These are phyloP conservation scores for Bolborhynchus lineola DNA, from an alignment of 2,113 vertebrate species.

Conservation along the genomic window DNA sequence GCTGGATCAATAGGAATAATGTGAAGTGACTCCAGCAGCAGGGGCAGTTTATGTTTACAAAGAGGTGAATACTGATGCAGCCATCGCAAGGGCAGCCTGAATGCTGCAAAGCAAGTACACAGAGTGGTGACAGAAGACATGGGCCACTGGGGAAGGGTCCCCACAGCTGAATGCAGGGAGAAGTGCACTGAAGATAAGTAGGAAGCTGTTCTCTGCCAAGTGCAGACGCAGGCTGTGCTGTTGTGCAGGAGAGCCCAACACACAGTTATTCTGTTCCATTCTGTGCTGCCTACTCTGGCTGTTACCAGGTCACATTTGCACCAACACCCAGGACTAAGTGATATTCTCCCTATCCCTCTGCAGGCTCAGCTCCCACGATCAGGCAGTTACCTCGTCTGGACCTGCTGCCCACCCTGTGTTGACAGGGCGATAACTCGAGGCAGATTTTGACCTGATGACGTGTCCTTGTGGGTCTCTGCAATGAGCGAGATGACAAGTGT, in stretches of 20 bases:
- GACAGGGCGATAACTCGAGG: not conserved
- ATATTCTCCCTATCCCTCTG: not conserved
- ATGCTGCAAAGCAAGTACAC: not conserved
- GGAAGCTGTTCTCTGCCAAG: not conserved
- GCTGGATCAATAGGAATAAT: conserved; percentile 45
- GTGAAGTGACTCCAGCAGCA: not conserved
- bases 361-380: not conserved
- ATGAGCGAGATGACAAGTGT: not conserved
- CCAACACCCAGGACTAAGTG: not conserved
- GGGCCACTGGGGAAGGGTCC: not conserved
- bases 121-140: not conserved
- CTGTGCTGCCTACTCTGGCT: not conserved
- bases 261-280: not conserved
- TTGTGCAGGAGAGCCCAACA: not conserved
- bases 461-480: not conserved
- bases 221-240: not conserved
- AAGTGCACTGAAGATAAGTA: not conserved
- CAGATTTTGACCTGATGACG: not conserved
- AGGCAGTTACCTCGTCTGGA: no score
- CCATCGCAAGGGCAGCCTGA: not conserved
- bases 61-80: not conserved
- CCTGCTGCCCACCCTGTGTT: not conserved
- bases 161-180: not conserved
- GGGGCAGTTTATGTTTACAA: not conserved
- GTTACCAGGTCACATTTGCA: accelerated